These are phyloP conservation scores for Hetaerina titia DNA, from an alignment of 2,888 invertebrate species.

Conservation along the genomic window DNA sequence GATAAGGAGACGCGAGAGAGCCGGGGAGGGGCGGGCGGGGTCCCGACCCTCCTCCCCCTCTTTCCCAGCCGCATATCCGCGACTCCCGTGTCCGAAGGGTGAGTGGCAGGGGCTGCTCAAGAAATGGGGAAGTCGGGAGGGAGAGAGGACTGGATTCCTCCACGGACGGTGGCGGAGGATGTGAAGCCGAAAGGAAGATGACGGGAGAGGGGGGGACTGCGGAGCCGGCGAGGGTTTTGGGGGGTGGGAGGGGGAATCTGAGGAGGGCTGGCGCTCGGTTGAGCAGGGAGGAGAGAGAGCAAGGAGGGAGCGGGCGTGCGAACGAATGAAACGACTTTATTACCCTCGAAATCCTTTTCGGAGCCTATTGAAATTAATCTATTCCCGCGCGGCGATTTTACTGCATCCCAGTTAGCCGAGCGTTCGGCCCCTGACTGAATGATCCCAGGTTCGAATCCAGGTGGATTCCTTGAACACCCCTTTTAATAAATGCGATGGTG, in stretches of 20 bases:
- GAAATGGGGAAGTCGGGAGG: not conserved
- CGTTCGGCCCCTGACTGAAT: not conserved
- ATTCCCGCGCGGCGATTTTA: not conserved
- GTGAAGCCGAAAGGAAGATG: not conserved
- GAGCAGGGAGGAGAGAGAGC: not conserved
- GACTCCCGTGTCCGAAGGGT: not conserved
- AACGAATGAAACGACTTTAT: not conserved
- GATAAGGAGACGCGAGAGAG: not conserved
- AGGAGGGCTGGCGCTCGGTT: not conserved
- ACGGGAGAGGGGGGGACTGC: not conserved
- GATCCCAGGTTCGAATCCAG: too few relatives aligned
- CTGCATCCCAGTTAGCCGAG: not conserved
- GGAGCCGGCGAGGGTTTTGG: not conserved
- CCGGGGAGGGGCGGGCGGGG: not conserved
- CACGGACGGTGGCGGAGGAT: not conserved
- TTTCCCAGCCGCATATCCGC: not conserved
- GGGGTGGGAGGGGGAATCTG: not conserved
- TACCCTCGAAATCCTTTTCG: not conserved
- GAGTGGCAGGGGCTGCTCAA: slow-evolving; percentile 23
- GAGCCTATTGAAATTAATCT: not conserved
- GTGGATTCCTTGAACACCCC: too few relatives aligned
- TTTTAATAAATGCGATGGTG: too few relatives aligned
- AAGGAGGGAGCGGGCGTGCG: too few relatives aligned
- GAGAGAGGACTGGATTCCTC: not conserved
- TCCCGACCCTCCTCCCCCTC: not conserved